Base-by-base conservation (phyloP, 2,888 invertebrate genomes). In the Hydrotaea diabolus region DNA sequence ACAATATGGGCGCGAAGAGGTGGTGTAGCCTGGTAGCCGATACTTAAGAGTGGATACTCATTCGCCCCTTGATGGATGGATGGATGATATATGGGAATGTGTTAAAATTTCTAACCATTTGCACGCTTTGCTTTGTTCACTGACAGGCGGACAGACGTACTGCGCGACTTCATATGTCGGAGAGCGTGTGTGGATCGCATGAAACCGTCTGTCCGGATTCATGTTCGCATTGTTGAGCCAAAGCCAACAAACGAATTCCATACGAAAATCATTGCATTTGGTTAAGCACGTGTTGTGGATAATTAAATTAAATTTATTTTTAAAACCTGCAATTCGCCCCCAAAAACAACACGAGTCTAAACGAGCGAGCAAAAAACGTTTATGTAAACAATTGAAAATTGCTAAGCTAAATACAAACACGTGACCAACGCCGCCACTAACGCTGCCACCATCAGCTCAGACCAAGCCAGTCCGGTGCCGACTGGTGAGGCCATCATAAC, bases 271-370 rank as follows among this genome's bases (percentile, higher is more conserved):
- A 87, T 87, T 89, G 90, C 91, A 90, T 89, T 89, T 90, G 90
- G 90, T 87, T 89, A 89, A 89, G 89, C 90, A 91, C 90, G 91
- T 91, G 91, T 88, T 90, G 80, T 80, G 87, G 89, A 90, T 91
- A 90, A 90, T 90, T 90, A 89, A 91, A 90, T 90, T 90, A 90
- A 89, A 89, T 90, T 90, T 73, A 77, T 79, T 82, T 85, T 85
- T 82, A 74, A 85, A 82, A 73, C 82, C 85, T 73, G 77, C 74
- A 46, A 66, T 64, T 36, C 64, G 31, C 17, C 9, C 31, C 2
- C 9, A 8, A 19, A 17, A 64, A 39, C 23, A 13, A 8, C 39
- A 15, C 69, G 4, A 5, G 0, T 55, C 43, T 21, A 49, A 80
- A 26, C 23, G 71, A 43, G 19, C 59, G 39, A 46, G 31, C 76